phyloP scores from a whole-genome alignment of 2,797 vertebrate genomes.

The Echiichthys vipera region DNA sequence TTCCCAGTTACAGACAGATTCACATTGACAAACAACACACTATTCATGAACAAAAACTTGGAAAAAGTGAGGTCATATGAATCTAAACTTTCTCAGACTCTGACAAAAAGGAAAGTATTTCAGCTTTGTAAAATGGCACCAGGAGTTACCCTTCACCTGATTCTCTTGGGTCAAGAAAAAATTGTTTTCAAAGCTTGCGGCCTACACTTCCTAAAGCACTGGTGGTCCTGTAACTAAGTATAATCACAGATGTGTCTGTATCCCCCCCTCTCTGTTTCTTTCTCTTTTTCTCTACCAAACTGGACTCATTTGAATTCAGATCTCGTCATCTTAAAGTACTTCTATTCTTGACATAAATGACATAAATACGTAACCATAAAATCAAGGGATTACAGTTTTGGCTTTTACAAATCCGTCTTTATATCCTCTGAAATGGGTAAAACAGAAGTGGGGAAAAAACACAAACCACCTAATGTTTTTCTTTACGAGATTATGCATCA shows the following conservation, averaged over 20 bases:
- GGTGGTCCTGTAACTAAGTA: slow-evolving; percentile 75
- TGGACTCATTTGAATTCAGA: slow-evolving; percentile 38
- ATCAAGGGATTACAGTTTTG: neutral
- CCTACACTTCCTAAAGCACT: slow-evolving; percentile 69
- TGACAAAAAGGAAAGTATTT: slow-evolving; percentile 44
- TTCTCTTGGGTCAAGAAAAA: slow-evolving; percentile 46
- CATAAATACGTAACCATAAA: slow-evolving; percentile 32
- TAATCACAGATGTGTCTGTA: slow-evolving; percentile 76
- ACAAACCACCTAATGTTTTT: slow-evolving; percentile 5
- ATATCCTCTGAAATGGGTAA: slow-evolving; percentile 22
- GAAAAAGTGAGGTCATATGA: slow-evolving; percentile 2
- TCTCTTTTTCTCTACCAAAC: slow-evolving; percentile 9
- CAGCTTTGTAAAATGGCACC: slow-evolving; percentile 50
- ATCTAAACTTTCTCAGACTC: slow-evolving; percentile 28
- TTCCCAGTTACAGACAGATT: neutral
- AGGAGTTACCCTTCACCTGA: slow-evolving; percentile 52
- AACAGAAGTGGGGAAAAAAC: slow-evolving; percentile 2
- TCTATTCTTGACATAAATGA: slow-evolving; percentile 39
- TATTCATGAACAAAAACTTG: neutral
- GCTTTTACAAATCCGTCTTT: slow-evolving; percentile 14
- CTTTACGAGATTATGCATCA: slow-evolving; percentile 23
- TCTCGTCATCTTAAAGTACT: slow-evolving; percentile 11
- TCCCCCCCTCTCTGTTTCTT: slow-evolving; percentile 1
- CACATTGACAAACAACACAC: slow-evolving; percentile 35
- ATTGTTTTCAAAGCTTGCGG: slow-evolving; percentile 68